Base-by-base conservation (phyloP, 2,888 invertebrate genomes). In the Limnephilus lunatus region DNA sequence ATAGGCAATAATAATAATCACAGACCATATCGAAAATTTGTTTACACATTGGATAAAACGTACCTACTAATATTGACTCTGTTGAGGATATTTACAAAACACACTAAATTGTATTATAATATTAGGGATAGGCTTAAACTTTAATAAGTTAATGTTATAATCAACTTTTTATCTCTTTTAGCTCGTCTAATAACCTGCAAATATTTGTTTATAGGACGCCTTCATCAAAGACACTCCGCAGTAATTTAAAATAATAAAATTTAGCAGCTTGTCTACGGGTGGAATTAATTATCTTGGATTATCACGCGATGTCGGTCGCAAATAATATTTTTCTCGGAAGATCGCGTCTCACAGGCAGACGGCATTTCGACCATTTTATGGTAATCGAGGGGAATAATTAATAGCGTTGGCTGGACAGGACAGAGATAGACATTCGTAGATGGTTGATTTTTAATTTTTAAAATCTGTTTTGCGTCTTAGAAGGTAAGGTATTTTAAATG, bases 251-350 rank as follows among this genome's bases (percentile, higher is more conserved):
- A 68, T 68, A n/a, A 25, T 68, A 68, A 25, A n/a, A 68, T n/a
- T 68, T 68, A 9, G 68, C 68, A 25, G 25, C 68, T 68, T 68
- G 25, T 68, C 68, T 68, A 68, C 25, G 9, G 68, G 68, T 25
- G 25, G 68, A 68, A n/a, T 68, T 68, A 68, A n/a, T 68, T 68
- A 25, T 68, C 4, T 25, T 5, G 9, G 68, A 68, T 68, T 68
- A 68, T 68, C 68, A 68, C 68, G 68, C 25, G 68, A 68, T 68
- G 68, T 68, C 25, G 68, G 68, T n/a, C 68, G 9, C 25, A 68
- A 68, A n/a, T 68, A 68, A 68, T 68, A 68, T 68, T 68, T 68
- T 68, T 68, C 68, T 68, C 68, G 68, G 68, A 68, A 68, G 68
- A 68, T 68, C 68, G 25, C 68, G 7, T 19, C 9, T 68, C 68